Percentiles rank a stretch among this genome's conserved stretches.
Conservation (phyloP, 2,113 vertebrate genomes). For the Varanus komodoensis region DNA sequence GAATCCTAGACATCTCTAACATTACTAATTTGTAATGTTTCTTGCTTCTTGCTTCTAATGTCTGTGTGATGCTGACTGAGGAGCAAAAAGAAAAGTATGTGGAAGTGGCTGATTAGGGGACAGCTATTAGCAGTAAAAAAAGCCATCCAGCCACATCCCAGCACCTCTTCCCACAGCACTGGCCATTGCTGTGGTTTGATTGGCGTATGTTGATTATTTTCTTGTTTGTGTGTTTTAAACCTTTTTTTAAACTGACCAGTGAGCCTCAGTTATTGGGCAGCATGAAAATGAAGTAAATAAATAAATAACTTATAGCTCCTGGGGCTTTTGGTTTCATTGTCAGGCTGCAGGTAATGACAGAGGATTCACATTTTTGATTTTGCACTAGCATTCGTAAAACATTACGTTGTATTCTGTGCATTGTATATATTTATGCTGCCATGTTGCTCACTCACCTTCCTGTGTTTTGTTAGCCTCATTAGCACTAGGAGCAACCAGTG, state of each 20-base stretch:
- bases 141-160: conserved; percentile 34
- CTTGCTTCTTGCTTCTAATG: too few relatives aligned
- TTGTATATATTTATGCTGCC: conserved; percentile 75
- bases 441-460: conserved; percentile 53
- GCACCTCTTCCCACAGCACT: too few relatives aligned
- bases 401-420: conserved; percentile 67
- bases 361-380: conserved; percentile 82
- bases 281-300: too few relatives aligned
- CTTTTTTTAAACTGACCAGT: too few relatives aligned
- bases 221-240: too few relatives aligned
- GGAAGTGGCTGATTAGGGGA: conserved; percentile 74
- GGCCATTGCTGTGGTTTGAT: too few relatives aligned
- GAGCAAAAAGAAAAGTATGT: conserved; percentile 70
- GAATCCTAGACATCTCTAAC: too few relatives aligned
- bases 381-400: conserved; percentile 62
- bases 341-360: conserved; percentile 81
- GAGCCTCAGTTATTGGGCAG: too few relatives aligned
- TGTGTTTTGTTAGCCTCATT: conserved; percentile 78
- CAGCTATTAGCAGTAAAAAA: conserved; percentile 42
- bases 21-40: too few relatives aligned
- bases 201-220: too few relatives aligned
- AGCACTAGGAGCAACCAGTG: conserved; percentile 78
- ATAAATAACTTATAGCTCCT: too few relatives aligned
- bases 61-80: conserved; percentile 56
- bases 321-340: conserved; percentile 84